Evolutionary conservation across 2,113 vertebrate genomes (phyloP).

Genomic region (Antechinus flavipes): DNA sequence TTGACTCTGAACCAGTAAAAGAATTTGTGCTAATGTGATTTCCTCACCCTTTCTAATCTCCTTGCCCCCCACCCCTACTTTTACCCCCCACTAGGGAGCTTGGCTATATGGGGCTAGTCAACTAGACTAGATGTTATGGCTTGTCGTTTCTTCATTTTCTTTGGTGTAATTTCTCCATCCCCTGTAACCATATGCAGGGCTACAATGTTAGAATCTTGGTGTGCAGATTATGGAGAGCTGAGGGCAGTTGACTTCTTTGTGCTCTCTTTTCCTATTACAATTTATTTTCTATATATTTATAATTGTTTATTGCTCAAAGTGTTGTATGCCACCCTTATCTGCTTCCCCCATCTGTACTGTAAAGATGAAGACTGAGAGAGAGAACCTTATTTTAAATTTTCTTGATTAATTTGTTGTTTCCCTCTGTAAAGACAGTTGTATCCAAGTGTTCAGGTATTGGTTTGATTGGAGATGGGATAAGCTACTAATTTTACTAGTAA

Average conservation of each 20-base stretch:
- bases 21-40: neutral
- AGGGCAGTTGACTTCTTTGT: neutral
- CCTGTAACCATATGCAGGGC: neutral
- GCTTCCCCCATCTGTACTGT: neutral
- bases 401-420: neutral
- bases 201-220: neutral
- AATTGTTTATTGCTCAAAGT: neutral
- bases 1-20: neutral
- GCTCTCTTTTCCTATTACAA: neutral
- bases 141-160: neutral
- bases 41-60: neutral
- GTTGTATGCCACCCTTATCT: neutral
- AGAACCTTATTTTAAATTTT: neutral
- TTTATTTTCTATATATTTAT: neutral
- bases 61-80: neutral
- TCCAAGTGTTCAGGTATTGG: neutral
- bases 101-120: neutral
- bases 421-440: neutral
- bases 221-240: neutral
- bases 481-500: neutral
- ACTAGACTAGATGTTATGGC: neutral
- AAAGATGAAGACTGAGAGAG: neutral
- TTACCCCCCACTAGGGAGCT: neutral
- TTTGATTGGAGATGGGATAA: neutral
- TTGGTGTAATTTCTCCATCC: neutral